Evolutionary conservation across 2,888 invertebrate species (phyloP).

Genomic region (Chrysotoxum bicinctum): DNA sequence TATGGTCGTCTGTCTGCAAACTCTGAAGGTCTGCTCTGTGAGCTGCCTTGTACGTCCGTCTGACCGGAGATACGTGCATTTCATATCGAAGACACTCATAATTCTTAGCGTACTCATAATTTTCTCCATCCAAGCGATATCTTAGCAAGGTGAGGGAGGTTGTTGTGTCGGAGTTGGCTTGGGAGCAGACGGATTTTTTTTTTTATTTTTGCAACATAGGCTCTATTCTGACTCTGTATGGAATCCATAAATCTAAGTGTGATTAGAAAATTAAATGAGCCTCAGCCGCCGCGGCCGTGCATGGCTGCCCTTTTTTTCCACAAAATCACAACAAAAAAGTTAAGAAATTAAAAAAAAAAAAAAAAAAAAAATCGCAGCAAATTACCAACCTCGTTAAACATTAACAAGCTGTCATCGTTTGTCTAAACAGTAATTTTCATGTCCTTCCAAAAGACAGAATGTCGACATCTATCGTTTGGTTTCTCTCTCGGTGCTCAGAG

Average conservation of each 20-base stretch:
- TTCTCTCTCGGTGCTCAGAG: conserved; percentile 15
- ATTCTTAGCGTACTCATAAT: conserved; percentile 68
- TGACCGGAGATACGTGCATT: conserved; percentile 72
- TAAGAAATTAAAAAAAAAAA: conserved; percentile 16
- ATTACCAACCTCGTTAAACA: conserved; percentile 73
- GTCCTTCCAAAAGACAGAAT: conserved; percentile 72
- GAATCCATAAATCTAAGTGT: conserved; percentile 69
- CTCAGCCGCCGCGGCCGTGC: not conserved
- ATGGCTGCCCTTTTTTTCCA: conserved; percentile 21
- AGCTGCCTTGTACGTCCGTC: conserved; percentile 64
- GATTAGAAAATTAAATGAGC: conserved; percentile 72
- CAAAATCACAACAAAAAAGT: conserved; percentile 14
- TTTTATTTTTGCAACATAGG: not conserved
- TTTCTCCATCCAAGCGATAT: conserved; percentile 34
- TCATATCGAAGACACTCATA: conserved; percentile 72
- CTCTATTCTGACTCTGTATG: conserved; percentile 36
- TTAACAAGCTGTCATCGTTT: conserved; percentile 73
- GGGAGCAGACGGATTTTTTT: conserved; percentile 24
- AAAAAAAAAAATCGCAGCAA: conserved; percentile 58
- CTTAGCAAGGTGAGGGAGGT: not conserved
- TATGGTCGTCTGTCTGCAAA: conserved; percentile 29
- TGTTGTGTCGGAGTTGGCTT: not conserved
- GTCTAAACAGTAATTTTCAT: conserved; percentile 73
- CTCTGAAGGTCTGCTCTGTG: conserved; percentile 48
- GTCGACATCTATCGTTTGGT: conserved; percentile 63